phyloP scores from a whole-genome alignment of 2,113 vertebrate genomes.

The Oreocharis arfaki region DNA sequence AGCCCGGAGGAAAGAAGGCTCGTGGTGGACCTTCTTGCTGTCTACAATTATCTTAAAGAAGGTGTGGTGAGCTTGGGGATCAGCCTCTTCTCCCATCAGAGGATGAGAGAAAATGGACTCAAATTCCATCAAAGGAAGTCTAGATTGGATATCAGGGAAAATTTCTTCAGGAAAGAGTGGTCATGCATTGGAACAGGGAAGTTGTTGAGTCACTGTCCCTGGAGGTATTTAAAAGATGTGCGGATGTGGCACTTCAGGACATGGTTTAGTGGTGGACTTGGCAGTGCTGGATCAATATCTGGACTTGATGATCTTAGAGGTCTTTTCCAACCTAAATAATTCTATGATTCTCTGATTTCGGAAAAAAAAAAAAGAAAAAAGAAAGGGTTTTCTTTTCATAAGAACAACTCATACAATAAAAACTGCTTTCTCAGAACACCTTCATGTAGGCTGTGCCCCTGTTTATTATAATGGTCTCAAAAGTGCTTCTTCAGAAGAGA shows the following conservation, averaged over 20 bases:
- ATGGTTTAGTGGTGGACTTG: background rate
- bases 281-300: background rate
- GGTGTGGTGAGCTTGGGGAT: too few relatives aligned
- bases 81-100: background rate
- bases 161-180: background rate
- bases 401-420: background rate
- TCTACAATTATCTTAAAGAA: background rate
- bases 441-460: background rate
- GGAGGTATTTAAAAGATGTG: background rate
- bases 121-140: background rate
- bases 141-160: background rate
- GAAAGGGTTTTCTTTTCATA: background rate
- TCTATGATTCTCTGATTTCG: background rate
- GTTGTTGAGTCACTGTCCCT: background rate
- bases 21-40: rapidly evolving
- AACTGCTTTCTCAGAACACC: background rate
- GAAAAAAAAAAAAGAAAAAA: background rate
- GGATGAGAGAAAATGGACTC: background rate
- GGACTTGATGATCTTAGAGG: background rate
- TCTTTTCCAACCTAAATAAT: background rate
- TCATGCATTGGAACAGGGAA: background rate
- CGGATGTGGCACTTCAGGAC: rapidly evolving
- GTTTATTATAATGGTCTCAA: background rate
- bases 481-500: background rate
- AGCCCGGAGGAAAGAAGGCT: background rate